phyloP scores from a whole-genome alignment of 2,797 vertebrate species.

The Cygnus olor region DNA sequence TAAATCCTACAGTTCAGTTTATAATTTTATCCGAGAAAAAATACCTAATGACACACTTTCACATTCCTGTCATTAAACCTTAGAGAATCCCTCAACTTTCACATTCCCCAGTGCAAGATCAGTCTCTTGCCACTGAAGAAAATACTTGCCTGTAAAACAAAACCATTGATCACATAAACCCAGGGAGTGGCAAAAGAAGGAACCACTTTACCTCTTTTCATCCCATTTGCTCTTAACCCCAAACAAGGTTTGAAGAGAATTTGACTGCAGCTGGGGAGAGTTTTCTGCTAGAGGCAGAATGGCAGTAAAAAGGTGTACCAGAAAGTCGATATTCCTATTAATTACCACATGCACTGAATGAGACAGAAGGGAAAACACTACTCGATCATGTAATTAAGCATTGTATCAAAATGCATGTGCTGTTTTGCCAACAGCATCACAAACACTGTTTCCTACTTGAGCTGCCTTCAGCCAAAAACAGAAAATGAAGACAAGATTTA shows the following conservation, averaged over 20 bases:
- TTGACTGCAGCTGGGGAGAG: fast-evolving
- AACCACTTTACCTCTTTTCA: not conserved
- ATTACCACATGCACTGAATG: not conserved
- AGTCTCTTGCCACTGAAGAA: not conserved
- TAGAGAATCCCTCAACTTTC: not conserved
- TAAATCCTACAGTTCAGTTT: not conserved
- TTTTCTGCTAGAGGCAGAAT: not conserved
- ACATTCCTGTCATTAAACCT: not conserved
- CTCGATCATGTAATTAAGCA: not conserved
- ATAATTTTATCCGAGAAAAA: not conserved
- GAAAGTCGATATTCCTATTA: not conserved
- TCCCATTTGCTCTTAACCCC: not conserved
- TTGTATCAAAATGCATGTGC: not conserved
- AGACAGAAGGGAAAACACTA: not conserved
- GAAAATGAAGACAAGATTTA: not conserved
- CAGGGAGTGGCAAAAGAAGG: not conserved
- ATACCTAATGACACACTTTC: fast-evolving
- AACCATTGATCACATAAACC: not conserved
- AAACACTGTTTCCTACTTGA: not conserved
- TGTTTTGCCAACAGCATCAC: not conserved
- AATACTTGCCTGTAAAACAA: not conserved
- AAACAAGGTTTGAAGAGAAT: not conserved
- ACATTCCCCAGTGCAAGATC: not conserved
- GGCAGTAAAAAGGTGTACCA: not conserved
- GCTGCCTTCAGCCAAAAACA: not conserved